Evolutionary conservation across 2,113 vertebrate genomes (phyloP).

Genomic region (Brachypodius melanocephalos): DNA sequence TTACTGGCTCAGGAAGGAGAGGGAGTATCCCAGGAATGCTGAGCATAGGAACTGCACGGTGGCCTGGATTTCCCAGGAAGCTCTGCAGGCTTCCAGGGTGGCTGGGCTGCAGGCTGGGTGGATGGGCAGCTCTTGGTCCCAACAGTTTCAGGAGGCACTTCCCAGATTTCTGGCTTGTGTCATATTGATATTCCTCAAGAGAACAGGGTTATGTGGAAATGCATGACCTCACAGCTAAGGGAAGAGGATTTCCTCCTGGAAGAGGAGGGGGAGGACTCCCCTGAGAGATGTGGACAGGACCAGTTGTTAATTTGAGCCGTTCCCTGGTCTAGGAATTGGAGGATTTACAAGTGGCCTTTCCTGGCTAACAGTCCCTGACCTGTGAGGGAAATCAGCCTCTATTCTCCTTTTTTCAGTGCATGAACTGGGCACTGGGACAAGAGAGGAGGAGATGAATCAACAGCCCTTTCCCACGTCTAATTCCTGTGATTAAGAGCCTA

Average conservation of each 20-base stretch:
- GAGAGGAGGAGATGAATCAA: slow-evolving; percentile 25
- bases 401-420: neutral
- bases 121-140: neutral
- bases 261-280: neutral
- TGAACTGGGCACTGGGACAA: neutral
- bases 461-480: slow-evolving; percentile 14
- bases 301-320: neutral
- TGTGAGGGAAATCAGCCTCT: neutral
- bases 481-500: slow-evolving; percentile 32
- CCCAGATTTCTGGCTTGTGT: neutral
- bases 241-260: slow-evolving; percentile 25
- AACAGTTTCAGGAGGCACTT: neutral
- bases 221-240: neutral
- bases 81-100: neutral
- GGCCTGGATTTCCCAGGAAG: neutral
- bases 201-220: neutral
- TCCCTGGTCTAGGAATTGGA: neutral
- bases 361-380: neutral
- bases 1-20: neutral
- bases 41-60: neutral
- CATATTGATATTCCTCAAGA: neutral
- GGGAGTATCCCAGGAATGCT: neutral
- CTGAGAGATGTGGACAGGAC: neutral
- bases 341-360: neutral
- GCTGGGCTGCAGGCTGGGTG: neutral